phyloP scores from a whole-genome alignment of 2,113 vertebrate species.

The Crotalus tigris region DNA sequence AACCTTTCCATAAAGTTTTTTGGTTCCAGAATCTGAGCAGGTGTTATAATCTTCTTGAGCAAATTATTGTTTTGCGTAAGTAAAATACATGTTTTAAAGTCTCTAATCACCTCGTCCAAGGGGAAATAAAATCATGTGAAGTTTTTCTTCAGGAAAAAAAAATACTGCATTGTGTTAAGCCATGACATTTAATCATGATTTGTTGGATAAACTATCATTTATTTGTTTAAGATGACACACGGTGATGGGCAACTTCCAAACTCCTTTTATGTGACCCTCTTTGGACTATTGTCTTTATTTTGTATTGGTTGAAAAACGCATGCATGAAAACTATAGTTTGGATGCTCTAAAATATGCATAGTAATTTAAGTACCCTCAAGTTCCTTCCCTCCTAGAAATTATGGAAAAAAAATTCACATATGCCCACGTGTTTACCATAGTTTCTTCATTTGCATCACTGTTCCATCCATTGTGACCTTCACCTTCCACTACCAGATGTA shows the following conservation, averaged over 20 bases:
- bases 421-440: neutral
- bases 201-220: neutral
- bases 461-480: neutral
- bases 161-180: neutral
- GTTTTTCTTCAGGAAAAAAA: neutral
- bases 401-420: neutral
- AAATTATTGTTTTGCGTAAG: neutral
- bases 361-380: neutral
- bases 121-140: neutral
- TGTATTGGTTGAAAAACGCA: neutral
- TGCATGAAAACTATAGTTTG: neutral
- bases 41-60: neutral
- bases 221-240: neutral
- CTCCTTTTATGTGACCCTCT: neutral
- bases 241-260: neutral
- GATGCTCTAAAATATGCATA: neutral
- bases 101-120: neutral
- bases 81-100: neutral
- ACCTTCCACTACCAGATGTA: neutral
- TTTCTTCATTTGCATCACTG: neutral
- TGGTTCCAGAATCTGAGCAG: neutral
- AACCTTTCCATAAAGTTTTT: neutral
- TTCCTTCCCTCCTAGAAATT: neutral
- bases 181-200: neutral
- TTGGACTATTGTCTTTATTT: neutral